phyloP scores from a whole-genome alignment of 2,797 vertebrate genomes.

The Mycteria americana region DNA sequence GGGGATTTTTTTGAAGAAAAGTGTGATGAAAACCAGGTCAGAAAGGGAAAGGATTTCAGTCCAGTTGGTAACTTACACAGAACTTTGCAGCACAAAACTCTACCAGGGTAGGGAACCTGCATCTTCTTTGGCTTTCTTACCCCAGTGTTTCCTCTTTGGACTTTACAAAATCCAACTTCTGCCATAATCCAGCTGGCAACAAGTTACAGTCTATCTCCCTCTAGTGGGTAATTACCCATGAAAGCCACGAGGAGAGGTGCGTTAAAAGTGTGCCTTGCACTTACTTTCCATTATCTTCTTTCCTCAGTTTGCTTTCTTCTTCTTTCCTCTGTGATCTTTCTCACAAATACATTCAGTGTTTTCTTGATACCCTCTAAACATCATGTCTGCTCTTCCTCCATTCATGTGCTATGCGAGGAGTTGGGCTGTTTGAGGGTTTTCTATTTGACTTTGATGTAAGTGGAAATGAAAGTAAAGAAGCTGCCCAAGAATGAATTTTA shows the following conservation, averaged over 20 bases:
- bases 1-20: background rate
- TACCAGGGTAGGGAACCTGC: background rate
- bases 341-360: background rate
- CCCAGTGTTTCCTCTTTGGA: background rate
- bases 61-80: background rate
- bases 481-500: background rate
- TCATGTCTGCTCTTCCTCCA: background rate
- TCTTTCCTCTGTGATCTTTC: background rate
- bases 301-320: background rate
- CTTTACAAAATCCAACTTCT: background rate
- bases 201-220: conserved; percentile 28
- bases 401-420: background rate
- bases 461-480: conserved; percentile 30
- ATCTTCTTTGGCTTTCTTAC: background rate
- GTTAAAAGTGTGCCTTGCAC: background rate
- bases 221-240: conserved; percentile 33
- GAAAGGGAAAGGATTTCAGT: background rate
- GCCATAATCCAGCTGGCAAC: background rate
- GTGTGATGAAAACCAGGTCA: background rate
- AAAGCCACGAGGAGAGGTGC: background rate
- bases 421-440: background rate
- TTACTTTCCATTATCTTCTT: background rate
- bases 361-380: background rate
- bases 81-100: background rate
- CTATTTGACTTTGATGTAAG: background rate